Evolutionary conservation across 2,113 vertebrate genomes (phyloP).

Genomic region (Psettodes erumei): DNA sequence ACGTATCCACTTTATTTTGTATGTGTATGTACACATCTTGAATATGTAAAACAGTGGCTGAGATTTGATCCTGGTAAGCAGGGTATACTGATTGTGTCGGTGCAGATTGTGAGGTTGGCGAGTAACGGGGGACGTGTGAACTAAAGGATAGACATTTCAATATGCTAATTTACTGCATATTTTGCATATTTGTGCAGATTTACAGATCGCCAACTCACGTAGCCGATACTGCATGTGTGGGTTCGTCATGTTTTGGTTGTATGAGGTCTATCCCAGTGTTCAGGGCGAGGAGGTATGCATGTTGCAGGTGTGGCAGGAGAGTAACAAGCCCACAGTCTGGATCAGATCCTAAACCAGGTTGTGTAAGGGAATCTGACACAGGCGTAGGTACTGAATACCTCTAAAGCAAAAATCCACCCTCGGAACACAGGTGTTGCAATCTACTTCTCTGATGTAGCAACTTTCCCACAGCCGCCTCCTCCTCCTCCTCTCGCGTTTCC

Average conservation of each 20-base stretch:
- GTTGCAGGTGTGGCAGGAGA: slow-evolving; percentile 53
- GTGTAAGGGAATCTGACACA: slow-evolving; percentile 36
- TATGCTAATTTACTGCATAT: not conserved
- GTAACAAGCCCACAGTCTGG: slow-evolving; percentile 36
- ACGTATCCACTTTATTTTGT: not conserved
- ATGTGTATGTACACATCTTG: not conserved
- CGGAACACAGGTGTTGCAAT: slow-evolving; percentile 28
- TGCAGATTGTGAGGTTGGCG: not conserved
- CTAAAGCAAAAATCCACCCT: slow-evolving; percentile 1
- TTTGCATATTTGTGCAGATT: slow-evolving; percentile 24
- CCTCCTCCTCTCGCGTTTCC: no score
- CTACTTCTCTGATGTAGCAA: not conserved
- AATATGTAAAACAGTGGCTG: not conserved
- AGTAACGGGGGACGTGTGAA: no score
- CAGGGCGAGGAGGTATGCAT: slow-evolving; percentile 47
- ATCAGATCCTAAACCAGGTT: slow-evolving; percentile 41
- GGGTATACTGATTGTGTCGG: not conserved
- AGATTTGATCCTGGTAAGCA: not conserved
- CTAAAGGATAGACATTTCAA: no score
- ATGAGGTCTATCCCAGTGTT: slow-evolving; percentile 14
- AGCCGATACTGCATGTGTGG: no score
- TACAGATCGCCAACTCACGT: not conserved
- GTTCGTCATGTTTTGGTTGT: slow-evolving; percentile 3
- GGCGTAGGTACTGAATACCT: not conserved
- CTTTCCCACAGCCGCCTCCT: slow-evolving; percentile 28